phyloP scores from a whole-genome alignment of 2,888 invertebrate species.

The Pyrocoelia pectoralis region DNA sequence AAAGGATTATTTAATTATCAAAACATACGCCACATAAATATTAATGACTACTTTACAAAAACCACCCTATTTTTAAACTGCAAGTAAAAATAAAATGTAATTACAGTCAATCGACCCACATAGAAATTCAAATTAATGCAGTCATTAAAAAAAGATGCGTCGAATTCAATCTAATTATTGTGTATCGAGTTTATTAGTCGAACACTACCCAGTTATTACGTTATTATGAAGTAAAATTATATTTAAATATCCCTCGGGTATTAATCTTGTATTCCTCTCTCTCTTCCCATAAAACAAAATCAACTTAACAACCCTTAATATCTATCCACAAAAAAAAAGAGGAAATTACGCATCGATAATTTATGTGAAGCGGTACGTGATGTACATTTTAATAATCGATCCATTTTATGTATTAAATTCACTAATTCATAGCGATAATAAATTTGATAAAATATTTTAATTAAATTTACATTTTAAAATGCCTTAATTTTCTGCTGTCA shows the following conservation, averaged over 20 bases:
- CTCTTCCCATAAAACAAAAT: background rate
- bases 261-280: background rate
- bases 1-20: too few species aligned
- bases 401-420: background rate
- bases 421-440: background rate
- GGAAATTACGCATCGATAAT: background rate
- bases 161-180: background rate
- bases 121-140: background rate
- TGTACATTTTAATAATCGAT: background rate
- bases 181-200: slow-evolving; percentile 3
- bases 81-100: too few species aligned
- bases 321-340: background rate
- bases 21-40: too few species aligned
- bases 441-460: background rate
- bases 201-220: background rate
- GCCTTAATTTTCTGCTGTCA: too few species aligned
- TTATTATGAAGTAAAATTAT: slow-evolving; percentile 7
- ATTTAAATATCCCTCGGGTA: slow-evolving; percentile 4
- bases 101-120: too few species aligned
- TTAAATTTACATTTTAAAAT: too few species aligned
- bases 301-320: slow-evolving; percentile 1
- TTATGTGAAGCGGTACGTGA: background rate
- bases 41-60: too few species aligned
- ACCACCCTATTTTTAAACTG: too few species aligned
- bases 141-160: background rate